These are phyloP conservation scores for Yponomeuta evonymella DNA, from an alignment of 2,888 invertebrate species.

Conservation along the genomic window DNA sequence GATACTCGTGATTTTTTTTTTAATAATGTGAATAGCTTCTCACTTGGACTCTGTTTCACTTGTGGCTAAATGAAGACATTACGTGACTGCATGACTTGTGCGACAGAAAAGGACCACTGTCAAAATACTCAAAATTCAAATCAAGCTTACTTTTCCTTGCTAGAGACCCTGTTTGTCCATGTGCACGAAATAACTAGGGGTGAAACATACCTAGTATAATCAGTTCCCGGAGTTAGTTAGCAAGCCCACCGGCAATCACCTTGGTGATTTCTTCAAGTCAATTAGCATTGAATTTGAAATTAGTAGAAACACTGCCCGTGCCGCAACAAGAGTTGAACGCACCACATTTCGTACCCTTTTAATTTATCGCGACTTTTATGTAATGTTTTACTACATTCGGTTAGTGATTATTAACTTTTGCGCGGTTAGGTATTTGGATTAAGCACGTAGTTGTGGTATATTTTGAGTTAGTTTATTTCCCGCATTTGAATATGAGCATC, in stretches of 20 bases:
- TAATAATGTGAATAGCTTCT: too few species aligned
- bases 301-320: constrained; percentile 21
- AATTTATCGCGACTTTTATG: constrained; percentile 5
- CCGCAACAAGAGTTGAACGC: not conserved
- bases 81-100: too few species aligned
- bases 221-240: constrained; percentile 23
- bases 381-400: not conserved
- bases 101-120: not conserved
- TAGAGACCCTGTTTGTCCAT: too few species aligned
- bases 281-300: constrained; percentile 42
- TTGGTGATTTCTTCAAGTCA: constrained; percentile 43
- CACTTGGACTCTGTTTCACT: too few species aligned
- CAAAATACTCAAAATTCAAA: too few species aligned
- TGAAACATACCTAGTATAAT: constrained; percentile 13
- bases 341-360: not conserved
- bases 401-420: constrained; percentile 1
- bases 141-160: too few species aligned
- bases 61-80: too few species aligned
- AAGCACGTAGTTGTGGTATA: not conserved
- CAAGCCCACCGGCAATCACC: constrained; percentile 31
- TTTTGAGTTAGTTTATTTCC: not conserved
- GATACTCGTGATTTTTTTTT: too few species aligned
- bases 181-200: not conserved
- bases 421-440: not conserved
- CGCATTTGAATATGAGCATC: not conserved